A percentile compares a stretch with the other conserved stretches of the same genome.
phyloP scores from a whole-genome alignment of 2,113 vertebrate species.

The Pipra filicauda region DNA sequence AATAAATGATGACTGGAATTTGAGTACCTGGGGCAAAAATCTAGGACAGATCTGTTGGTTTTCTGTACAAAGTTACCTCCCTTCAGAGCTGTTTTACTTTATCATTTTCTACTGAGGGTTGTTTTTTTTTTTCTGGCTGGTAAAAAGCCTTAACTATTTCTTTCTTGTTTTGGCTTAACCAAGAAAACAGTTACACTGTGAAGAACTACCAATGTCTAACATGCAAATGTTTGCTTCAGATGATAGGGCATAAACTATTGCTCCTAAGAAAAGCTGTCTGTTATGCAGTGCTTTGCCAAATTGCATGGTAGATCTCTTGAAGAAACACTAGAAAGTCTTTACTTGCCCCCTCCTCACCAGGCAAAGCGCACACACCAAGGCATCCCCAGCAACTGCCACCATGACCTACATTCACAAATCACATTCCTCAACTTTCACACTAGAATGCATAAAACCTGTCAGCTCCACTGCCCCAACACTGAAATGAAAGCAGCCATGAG shows the following conservation, averaged over 20 bases:
- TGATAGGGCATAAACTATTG: neutral
- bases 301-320: neutral
- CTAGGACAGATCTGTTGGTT: neutral
- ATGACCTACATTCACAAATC: neutral
- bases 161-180: neutral
- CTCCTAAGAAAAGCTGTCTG: neutral
- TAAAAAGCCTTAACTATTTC: neutral
- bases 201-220: neutral
- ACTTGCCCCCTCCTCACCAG: neutral
- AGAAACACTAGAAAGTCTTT: neutral
- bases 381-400: neutral
- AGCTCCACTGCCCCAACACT: neutral
- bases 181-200: neutral
- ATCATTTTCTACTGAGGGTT: neutral
- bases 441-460: neutral
- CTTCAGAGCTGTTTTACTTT: neutral
- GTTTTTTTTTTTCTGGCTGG: fast-evolving
- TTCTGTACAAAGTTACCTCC: neutral
- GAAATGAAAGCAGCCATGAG: neutral
- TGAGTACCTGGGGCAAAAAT: neutral
- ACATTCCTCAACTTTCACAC: neutral
- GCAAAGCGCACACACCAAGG: neutral
- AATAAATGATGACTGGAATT: neutral
- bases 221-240: neutral
- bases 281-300: neutral